These are phyloP conservation scores for Sepioteuthis lessoniana DNA, from an alignment of 2,888 invertebrate species.

Conservation along the genomic window DNA sequence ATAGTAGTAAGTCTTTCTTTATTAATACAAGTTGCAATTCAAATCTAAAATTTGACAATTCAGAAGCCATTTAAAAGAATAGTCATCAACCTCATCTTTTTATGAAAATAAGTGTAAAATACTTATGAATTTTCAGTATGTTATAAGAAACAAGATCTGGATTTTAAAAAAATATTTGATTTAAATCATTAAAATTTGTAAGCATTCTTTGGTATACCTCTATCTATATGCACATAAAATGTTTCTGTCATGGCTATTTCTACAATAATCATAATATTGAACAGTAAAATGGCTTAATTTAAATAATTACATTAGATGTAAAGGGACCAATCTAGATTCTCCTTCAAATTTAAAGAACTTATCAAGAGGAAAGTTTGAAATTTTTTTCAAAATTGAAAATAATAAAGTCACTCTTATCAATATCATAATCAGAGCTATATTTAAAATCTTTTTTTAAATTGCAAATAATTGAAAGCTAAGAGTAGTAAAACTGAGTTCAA, in stretches of 20 bases:
- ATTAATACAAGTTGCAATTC: neutral
- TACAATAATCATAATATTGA: too few relatives aligned
- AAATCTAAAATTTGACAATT: neutral
- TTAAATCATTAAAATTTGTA: neutral
- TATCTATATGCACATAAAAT: too few relatives aligned
- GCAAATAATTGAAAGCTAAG: neutral
- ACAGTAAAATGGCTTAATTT: too few relatives aligned
- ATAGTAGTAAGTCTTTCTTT: too few relatives aligned
- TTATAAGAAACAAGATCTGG: neutral
- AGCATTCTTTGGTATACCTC: neutral
- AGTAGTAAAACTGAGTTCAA: too few relatives aligned
- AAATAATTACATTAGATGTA: neutral
- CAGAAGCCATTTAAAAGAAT: neutral
- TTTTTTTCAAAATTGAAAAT: neutral
- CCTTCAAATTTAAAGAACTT: too few relatives aligned
- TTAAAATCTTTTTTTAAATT: neutral
- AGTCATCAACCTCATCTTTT: neutral
- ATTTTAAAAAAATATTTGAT: neutral
- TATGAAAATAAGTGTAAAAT: neutral
- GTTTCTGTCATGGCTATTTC: too few relatives aligned
- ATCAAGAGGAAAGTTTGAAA: too few relatives aligned
- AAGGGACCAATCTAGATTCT: neutral
- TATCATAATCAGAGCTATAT: neutral
- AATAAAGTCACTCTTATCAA: neutral
- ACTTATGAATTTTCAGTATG: neutral